Percentiles rank a stretch among this genome's conserved stretches.
Conservation (phyloP, 64 coral and sea anemone species). For the Montipora foliosa region DNA sequence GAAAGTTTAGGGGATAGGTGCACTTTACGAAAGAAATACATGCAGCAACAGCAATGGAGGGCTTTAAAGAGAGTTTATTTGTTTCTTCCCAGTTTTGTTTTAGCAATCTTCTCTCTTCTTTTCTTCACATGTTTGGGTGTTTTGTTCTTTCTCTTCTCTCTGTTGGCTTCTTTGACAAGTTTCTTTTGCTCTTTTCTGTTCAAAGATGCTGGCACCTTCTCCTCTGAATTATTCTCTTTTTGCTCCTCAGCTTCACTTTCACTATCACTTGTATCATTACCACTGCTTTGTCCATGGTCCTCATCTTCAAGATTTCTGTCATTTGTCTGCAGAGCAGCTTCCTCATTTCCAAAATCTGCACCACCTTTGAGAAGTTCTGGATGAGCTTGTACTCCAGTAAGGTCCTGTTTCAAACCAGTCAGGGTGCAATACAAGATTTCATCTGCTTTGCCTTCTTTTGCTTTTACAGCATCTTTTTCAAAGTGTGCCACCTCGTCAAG, state of each 20-base stretch:
- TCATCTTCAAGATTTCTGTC: background rate
- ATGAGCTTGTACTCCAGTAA: conserved; percentile 42
- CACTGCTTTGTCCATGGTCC: background rate
- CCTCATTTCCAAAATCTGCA: background rate
- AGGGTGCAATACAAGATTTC: conserved; percentile 68
- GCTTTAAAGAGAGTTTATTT: background rate
- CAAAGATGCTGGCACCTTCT: conserved; percentile 4
- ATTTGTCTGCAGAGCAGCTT: background rate
- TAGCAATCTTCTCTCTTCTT: conserved; percentile 72
- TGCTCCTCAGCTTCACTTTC: conserved; percentile 15
- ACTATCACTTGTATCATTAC: conserved; percentile 27
- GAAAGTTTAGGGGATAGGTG: no score
- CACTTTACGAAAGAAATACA: no score
- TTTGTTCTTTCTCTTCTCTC: conserved; percentile 72
- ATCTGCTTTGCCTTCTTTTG: conserved; percentile 58
- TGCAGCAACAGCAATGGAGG: no score
- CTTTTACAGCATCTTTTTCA: conserved; percentile 65
- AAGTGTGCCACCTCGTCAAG: conserved; percentile 74
- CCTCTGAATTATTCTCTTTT: background rate
- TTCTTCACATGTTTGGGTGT: conserved; percentile 80
- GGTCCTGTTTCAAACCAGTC: conserved; percentile 61
- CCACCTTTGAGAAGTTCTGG: conserved; percentile 49
- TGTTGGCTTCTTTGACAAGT: conserved; percentile 78
- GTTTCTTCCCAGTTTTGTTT: conserved; percentile 77
- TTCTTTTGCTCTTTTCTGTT: conserved; percentile 79